Base-by-base conservation (phyloP, 2,113 vertebrate genomes). In the Elgaria multicarinata region DNA sequence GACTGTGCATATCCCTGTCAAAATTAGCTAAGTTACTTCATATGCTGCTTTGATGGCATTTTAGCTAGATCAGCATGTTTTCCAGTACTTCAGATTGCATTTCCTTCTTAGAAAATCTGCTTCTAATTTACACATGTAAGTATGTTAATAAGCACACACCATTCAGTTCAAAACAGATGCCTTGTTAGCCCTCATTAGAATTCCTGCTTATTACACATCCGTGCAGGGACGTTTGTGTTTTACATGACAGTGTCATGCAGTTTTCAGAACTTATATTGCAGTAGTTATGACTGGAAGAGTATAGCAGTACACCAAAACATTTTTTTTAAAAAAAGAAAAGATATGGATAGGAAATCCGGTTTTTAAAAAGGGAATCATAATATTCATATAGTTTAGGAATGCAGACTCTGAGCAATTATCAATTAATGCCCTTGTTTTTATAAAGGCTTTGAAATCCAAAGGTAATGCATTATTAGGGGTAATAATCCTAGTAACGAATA, bases 1-100 rank as follows among this genome's bases (percentile, higher is more conserved):
- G 74, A 88, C 76, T 46, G 42, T 71, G 36, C 85, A 78, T 69
- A 67, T 71, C 18, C 26, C n/a, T n/a, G 66, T 90, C 85, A 67
- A 20, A 83, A 75, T 69, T 46, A 62, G 20, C 31, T 84, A 83
- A 46, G 26, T 62, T 76, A 83, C 64, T 84, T 80, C 31, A 62
- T 50, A 78, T 71, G 79, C 79, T 66, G 69, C 80, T 84, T 62
- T 79, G 24, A 39, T 53, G 46, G 3, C 2, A 9, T 72, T 53
- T 79, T 50, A 58, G 33, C 46, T 14, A 64, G 24, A 46, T 62
- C 28, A 64, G 62, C 50, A 79, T 39, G 31, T 77, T 86, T 90
- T 46, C 31, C 53, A 71, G 28, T 71, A 87, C 50, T 44, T 55
- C 22, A 80, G 64, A 78, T 44, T 62, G 31, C 18, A 67, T 64